Evolutionary conservation across 1,140 invertebrate species (phyloP).

Genomic region (Vollenhovia emeryi): DNA sequence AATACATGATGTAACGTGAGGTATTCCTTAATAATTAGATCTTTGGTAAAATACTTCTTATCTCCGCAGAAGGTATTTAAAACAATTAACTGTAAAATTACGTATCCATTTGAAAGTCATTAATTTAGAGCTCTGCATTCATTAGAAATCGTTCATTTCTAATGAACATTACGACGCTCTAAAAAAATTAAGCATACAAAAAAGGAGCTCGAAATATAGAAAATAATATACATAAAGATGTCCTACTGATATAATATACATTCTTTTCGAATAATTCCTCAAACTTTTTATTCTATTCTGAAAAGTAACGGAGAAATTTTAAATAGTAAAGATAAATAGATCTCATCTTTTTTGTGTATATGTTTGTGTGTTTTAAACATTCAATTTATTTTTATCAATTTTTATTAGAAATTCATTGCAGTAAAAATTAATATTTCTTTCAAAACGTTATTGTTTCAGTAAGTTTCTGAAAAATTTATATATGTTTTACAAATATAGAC

Average conservation of each 20-base stretch:
- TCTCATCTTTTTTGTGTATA: slow-evolving; percentile 8
- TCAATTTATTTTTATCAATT: slow-evolving; percentile 24
- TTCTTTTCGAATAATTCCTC: not conserved
- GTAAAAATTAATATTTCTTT: slow-evolving; percentile 31
- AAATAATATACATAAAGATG: not conserved
- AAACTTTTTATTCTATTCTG: slow-evolving; percentile 32
- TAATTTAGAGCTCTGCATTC: not conserved
- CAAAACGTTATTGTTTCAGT: slow-evolving; percentile 1
- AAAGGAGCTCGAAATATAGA: not conserved
- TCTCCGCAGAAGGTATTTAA: not conserved
- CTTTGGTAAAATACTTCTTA: not conserved
- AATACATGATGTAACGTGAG: not conserved
- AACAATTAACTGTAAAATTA: not conserved
- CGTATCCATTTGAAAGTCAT: not conserved
- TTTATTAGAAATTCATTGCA: slow-evolving; percentile 14
- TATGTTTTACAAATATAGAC: slow-evolving; percentile 41
- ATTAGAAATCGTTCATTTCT: not conserved
- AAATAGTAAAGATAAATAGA: slow-evolving; percentile 11
- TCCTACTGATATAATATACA: not conserved
- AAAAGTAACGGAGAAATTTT: slow-evolving; percentile 14
- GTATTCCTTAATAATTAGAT: not conserved
- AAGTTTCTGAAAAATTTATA: slow-evolving; percentile 5
- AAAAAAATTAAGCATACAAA: not conserved
- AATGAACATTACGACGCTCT: not conserved
- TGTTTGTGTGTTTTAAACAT: not conserved